Base-by-base conservation (phyloP, 2,888 invertebrate species). In the Chalcosyrphus nemorum region DNA sequence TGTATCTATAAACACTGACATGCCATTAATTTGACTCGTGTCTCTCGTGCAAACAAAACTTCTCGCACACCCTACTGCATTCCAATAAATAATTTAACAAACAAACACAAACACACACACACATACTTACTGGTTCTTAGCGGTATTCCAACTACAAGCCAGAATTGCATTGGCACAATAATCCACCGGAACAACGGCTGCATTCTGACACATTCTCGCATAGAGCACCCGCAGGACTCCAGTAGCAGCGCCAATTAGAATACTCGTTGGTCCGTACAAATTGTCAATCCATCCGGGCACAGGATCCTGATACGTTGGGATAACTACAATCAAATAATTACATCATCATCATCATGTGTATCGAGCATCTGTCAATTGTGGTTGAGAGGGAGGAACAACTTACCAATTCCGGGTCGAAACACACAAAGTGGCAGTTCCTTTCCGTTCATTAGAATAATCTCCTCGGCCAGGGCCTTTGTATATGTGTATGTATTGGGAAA, bases 381-480 rank as follows among this genome's bases (percentile, higher is more conserved):
- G 4, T 50, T n/a, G n/a, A n/a, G 2, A 17, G 13, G 11, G 68
- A 32, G n/a, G n/a, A n/a, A n/a, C n/a, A n/a, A 89, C 91, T 89
- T 89, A 93, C 93, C 94, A 84, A 95, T 94, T n/a, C 95, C 94
- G 0, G 96, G 96, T 56, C 96, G 91, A 86, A 94, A 93, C 74
- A 96, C 93, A 80, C 94, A 93, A 2, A 94, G 87, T 0, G 95
- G 95, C 66, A 96, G 88, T 15, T 92, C 92, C 38, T 90, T 91
- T 0, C 93, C 93, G 86, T 94, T 93, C 66, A 92, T 92, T 35
- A 92, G 90, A 3, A 95, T 90, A 24, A 94, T 88, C 84, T 93
- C 93, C 89, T 96, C 96, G 0, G 94, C 95, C 71, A 95, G 89
- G 5, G 94, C 94, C 90, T 96, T 96, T 5, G 95, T 95, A 89